Base-by-base conservation (phyloP, 2,888 invertebrate species). In the Ochropacha duplaris region DNA sequence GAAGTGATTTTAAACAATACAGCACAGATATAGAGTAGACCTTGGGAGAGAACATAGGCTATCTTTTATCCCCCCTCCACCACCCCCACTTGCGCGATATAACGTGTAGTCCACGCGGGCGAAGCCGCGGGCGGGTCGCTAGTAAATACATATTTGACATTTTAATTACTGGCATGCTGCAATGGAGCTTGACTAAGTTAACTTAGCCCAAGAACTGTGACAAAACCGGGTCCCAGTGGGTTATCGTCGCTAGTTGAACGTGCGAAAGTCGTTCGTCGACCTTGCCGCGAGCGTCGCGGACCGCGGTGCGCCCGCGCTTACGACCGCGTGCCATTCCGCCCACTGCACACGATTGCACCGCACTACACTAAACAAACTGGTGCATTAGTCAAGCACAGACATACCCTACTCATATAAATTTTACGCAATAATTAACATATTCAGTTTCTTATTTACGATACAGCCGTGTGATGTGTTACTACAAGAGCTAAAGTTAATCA, bases 191-290 rank as follows among this genome's bases (percentile, higher is more conserved):
- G 64, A 64, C 69, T 68, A 65, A 67, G 64, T 65, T 65, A 68
- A 66, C 66, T 64, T 66, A 64, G 72, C 44, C 57, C 70, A 73
- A 62, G 61, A 63, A 74, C 71, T 79, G 72, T 76, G 71, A 72
- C 79, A 78, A 76, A 82, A 78, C 72, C 71, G 69, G 72, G 73
- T 71, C 65, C 61, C 60, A 59, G 67, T 66, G 64, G 69, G 77
- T 77, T 74, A 79, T 64, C 69, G 68, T 60, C 66, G 72, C 71
- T 61, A 76, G 66, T 76, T 74, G 79, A 85, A 79, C 87, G 84
- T 91, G 90, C 92, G 92, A 92, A 92, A 91, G 92, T 91, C 92
- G 92, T 88, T 83, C 90, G 86, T 87, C 92, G 91, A 91, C 92
- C 92, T 91, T 91, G 91, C 88, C 77, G 75, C 68, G 74, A 83